These are phyloP conservation scores for Empis livida DNA, from an alignment of 2,888 invertebrate genomes.

Conservation along the genomic window DNA sequence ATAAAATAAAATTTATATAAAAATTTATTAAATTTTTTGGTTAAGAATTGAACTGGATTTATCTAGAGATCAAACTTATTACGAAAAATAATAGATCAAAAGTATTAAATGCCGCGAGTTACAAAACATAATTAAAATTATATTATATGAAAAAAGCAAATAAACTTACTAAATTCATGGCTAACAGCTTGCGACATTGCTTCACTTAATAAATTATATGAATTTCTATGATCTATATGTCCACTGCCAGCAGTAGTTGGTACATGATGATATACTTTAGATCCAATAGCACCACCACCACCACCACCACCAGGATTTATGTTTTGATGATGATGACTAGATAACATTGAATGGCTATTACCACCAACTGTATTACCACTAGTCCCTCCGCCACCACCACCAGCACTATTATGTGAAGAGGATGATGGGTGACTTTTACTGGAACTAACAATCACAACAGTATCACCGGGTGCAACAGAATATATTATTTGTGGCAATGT, in stretches of 20 bases:
- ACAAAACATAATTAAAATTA: too few species aligned
- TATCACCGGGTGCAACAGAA: constrained; percentile 20
- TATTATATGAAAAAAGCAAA: too few species aligned
- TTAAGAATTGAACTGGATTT: background rate
- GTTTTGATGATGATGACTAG: constrained; percentile 11
- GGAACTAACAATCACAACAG: constrained; percentile 14
- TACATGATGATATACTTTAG: constrained; percentile 16
- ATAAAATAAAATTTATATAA: background rate
- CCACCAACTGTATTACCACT: constrained; percentile 3
- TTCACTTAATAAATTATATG: constrained; percentile 41
- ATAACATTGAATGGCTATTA: constrained; percentile 11
- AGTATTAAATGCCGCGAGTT: too few species aligned
- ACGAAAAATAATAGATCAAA: too few species aligned
- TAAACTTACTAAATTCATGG: constrained; percentile 42
- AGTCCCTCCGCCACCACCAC: background rate
- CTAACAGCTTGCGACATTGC: constrained; percentile 45
- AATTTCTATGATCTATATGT: constrained; percentile 27
- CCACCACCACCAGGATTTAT: constrained; percentile 9
- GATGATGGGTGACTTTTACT: background rate
- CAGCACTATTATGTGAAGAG: background rate
- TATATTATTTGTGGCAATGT: constrained; percentile 18
- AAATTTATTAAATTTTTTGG: background rate
- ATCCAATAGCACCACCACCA: constrained; percentile 12
- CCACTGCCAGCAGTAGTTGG: constrained; percentile 18
- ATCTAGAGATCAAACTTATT: too few species aligned